Evolutionary conservation across 2,888 invertebrate genomes (phyloP).

Genomic region (Branchipolynoe longqiensis): DNA sequence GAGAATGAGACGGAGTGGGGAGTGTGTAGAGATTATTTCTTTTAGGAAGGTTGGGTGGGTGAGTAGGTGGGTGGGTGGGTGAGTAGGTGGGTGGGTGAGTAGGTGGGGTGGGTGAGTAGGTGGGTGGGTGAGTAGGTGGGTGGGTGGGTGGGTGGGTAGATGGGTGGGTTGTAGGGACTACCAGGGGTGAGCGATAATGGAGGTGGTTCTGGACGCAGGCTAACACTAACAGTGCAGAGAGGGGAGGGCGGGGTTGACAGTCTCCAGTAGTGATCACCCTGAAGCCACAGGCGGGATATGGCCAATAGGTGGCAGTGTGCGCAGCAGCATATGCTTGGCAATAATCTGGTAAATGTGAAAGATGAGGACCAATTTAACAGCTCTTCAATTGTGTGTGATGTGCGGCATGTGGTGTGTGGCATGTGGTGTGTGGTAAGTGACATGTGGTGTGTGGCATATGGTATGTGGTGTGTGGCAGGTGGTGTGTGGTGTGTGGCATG

Average conservation of each 20-base stretch:
- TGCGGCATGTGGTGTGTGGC: no score
- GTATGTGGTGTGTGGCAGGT: no score
- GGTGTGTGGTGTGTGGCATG: no score
- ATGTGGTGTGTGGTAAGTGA: no score
- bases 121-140: no score
- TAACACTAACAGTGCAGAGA: background rate
- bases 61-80: no score
- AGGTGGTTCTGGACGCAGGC: background rate
- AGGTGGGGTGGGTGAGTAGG: no score
- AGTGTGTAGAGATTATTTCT: no score
- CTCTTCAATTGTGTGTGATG: no score
- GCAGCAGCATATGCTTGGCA: conserved; percentile 17
- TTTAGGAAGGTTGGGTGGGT: no score
- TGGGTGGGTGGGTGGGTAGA: background rate
- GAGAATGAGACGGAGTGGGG: no score
- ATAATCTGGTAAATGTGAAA: background rate
- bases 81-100: no score
- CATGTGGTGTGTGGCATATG: background rate
- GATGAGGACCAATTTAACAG: conserved; percentile 46
- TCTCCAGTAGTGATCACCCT: conserved; percentile 35
- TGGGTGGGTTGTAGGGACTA: background rate
- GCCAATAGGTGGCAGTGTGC: background rate
- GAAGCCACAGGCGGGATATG: background rate
- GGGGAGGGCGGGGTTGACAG: conserved; percentile 35
- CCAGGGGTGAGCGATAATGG: conserved; percentile 24